Evolutionary conservation across 2,888 invertebrate genomes (phyloP).

Genomic region (Mechanitis mazaeus): DNA sequence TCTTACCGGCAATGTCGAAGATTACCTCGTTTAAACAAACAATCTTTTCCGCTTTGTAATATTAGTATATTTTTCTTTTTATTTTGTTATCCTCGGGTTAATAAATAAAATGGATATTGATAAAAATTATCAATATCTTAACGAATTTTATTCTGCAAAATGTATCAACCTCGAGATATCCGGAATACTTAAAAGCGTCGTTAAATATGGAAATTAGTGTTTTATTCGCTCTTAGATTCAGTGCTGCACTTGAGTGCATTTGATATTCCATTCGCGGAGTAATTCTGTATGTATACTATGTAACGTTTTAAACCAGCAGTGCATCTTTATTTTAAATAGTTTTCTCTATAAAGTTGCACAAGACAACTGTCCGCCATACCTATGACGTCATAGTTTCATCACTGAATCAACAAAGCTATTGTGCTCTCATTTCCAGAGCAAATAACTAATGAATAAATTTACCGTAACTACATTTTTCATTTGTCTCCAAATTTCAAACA

Average conservation of each 20-base stretch:
- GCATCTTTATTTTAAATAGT: constrained; percentile 25
- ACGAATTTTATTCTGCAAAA: no score
- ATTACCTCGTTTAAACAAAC: no score
- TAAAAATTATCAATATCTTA: no score
- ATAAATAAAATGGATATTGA: no score
- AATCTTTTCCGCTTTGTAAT: no score
- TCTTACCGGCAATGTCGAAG: no score
- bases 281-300: not conserved
- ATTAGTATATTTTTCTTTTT: no score
- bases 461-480: constrained; percentile 25
- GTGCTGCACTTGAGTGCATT: not conserved
- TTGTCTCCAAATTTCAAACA: constrained; percentile 28
- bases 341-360: constrained; percentile 33
- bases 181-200: no score
- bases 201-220: not conserved
- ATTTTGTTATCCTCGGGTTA: no score
- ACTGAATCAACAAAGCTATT: constrained; percentile 58
- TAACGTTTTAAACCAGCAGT: constrained; percentile 14
- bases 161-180: no score
- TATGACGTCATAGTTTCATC: constrained; percentile 66
- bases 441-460: constrained; percentile 42
- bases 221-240: not conserved
- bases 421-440: constrained; percentile 60
- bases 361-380: constrained; percentile 25
- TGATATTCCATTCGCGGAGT: not conserved